Percentiles rank a stretch among this genome's conserved stretches.
Conservation (phyloP, 2,797 vertebrate species). For the Acestrorhynchus altus region DNA sequence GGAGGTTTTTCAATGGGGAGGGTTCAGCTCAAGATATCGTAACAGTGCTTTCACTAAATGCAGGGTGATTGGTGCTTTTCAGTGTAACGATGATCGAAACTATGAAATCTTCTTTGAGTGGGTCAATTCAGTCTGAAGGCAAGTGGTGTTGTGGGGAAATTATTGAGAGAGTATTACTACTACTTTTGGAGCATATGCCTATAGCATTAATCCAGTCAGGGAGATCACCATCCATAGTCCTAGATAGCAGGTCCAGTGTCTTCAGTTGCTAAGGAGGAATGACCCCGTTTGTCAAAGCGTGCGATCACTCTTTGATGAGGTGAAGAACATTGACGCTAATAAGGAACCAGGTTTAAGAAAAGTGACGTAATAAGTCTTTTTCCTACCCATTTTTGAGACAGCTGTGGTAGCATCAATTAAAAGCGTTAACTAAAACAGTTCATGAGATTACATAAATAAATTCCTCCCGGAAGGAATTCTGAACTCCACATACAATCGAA, state of each 20-base stretch:
- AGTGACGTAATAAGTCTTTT: constrained; percentile 29
- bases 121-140: not conserved
- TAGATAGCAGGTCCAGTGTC: too few species aligned
- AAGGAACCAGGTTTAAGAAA: constrained; percentile 11
- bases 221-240: too few species aligned
- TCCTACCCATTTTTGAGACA: constrained; percentile 17
- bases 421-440: constrained; percentile 34
- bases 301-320: too few species aligned
- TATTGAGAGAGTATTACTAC: not conserved
- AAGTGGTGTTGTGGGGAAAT: not conserved
- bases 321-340: too few species aligned
- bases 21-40: too few species aligned
- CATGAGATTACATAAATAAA: constrained; percentile 32
- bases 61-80: too few species aligned
- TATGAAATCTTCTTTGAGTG: not conserved
- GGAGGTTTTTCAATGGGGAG: too few species aligned
- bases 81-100: not conserved
- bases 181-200: not conserved
- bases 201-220: too few species aligned
- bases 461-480: constrained; percentile 21
- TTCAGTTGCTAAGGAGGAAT: too few species aligned
- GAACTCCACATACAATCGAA: constrained; percentile 43
- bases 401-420: constrained; percentile 41
- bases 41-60: too few species aligned
- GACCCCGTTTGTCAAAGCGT: too few species aligned